Evolutionary conservation across 2,113 vertebrate genomes (phyloP), one percentile per base, ranked within the genome.

Genomic region (Taurulus bubalis): DNA sequence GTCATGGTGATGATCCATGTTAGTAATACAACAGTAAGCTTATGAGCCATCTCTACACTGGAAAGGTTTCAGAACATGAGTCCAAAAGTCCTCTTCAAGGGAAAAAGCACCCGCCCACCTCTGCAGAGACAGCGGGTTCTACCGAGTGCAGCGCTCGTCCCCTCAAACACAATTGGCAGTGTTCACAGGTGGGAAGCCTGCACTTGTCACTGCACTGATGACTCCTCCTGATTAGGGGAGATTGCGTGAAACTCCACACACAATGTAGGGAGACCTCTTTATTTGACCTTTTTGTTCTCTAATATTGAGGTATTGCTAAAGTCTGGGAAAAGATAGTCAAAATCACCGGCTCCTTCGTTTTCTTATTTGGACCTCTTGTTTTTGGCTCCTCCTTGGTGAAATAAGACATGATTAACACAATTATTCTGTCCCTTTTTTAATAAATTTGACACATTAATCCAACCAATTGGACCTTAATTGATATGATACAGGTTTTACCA

Each of bases 181-280:
- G 85, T 89, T 89, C 64, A 85, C 87, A 91, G 90, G 87, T 91
- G 90, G 90, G 90, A 85, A 81, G 68, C 90, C 88, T 91, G 88
- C 77, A 79, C 75, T 87, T 86, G 75, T 88, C 84, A 79, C 82
- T 75, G 84, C 86, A 90, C 71, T 88, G 74, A 85, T 83, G 67
- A 80, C 67, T 85, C 69, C 68, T 75, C 45, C 47, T 85, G 65
- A 82, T 82, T 55, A 28, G 28, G 49, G 58, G 42, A 26, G n/a
- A n/a, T 78, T 62, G 47, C 24, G 60, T 75, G 59, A 86, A 55
- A 47, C 49, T 78, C 77, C 24, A 71, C 1, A 9, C 77, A 71
- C 71, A 51, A 22, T 73, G n/a, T 71, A 80, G 49, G 55, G 60
- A 77, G 36, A 67, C 38, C 14, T 26, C 67, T 77, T 18, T 71